These are phyloP conservation scores for Climacteris rufus DNA, from an alignment of 2,113 vertebrate genomes.

Conservation along the genomic window DNA sequence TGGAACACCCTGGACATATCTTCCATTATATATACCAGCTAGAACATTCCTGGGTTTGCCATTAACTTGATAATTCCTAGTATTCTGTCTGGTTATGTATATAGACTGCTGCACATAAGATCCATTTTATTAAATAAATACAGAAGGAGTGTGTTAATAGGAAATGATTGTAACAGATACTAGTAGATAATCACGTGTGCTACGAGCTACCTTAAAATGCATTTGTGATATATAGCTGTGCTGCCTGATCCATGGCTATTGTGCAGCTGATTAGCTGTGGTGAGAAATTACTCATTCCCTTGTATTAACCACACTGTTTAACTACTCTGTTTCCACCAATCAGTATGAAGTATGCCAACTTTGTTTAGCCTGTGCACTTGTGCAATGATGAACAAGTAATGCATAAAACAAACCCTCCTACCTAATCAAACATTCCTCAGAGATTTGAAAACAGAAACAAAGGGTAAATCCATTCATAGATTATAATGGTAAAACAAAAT, in stretches of 20 bases:
- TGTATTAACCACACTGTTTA: slow-evolving; percentile 50
- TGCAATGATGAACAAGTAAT: slow-evolving; percentile 65
- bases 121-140: background rate
- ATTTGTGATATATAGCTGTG: background rate
- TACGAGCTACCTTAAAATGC: background rate
- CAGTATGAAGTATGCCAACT: slow-evolving; percentile 61
- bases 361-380: slow-evolving; percentile 49
- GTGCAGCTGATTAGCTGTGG: slow-evolving; percentile 36
- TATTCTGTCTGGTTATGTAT: background rate
- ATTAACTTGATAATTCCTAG: background rate
- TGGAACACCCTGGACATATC: background rate
- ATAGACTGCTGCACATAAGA: background rate
- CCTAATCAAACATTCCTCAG: slow-evolving; percentile 62
- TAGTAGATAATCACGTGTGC: background rate
- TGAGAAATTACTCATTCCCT: slow-evolving; percentile 55
- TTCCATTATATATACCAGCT: background rate
- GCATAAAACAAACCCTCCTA: slow-evolving; percentile 57
- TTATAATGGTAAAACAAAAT: slow-evolving; percentile 45
- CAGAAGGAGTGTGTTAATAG: background rate
- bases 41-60: background rate
- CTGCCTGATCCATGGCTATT: background rate
- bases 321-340: slow-evolving; percentile 48
- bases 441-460: slow-evolving; percentile 63
- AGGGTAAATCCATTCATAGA: slow-evolving; percentile 41
- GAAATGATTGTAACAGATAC: background rate